phyloP scores from a whole-genome alignment of 2,888 invertebrate species.

The Trachelus tabidus region DNA sequence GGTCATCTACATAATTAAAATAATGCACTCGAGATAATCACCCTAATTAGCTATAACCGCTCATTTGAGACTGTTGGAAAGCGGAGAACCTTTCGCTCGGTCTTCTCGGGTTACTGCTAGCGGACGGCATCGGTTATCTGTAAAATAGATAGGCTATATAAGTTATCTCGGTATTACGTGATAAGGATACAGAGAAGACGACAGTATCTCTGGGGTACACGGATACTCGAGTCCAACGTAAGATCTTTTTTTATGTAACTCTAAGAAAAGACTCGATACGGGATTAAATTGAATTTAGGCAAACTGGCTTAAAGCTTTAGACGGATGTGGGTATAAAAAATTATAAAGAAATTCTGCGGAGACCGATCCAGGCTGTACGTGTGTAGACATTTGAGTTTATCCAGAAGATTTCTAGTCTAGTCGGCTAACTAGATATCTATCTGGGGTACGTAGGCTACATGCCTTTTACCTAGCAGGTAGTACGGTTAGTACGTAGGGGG shows the following conservation, averaged over 20 bases:
- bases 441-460: not conserved
- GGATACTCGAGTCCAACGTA: not conserved
- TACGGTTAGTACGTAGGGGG: conserved; percentile 9
- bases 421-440: not conserved
- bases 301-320: not conserved
- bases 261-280: not conserved
- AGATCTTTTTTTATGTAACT: not conserved
- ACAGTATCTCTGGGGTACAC: not conserved
- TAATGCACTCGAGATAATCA: not conserved
- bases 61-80: not conserved
- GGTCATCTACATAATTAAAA: not conserved
- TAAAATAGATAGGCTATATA: not conserved
- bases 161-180: not conserved
- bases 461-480: not conserved
- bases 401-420: not conserved
- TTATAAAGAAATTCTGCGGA: not conserved
- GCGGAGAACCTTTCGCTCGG: not conserved
- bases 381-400: not conserved
- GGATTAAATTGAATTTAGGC: not conserved
- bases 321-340: not conserved
- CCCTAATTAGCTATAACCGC: not conserved
- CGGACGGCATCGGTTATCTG: not conserved
- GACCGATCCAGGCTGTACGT: not conserved
- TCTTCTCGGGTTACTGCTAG: no score
- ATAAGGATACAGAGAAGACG: not conserved